Conservation (phyloP, 2,888 invertebrate genomes). For the Penaeus monodon region DNA sequence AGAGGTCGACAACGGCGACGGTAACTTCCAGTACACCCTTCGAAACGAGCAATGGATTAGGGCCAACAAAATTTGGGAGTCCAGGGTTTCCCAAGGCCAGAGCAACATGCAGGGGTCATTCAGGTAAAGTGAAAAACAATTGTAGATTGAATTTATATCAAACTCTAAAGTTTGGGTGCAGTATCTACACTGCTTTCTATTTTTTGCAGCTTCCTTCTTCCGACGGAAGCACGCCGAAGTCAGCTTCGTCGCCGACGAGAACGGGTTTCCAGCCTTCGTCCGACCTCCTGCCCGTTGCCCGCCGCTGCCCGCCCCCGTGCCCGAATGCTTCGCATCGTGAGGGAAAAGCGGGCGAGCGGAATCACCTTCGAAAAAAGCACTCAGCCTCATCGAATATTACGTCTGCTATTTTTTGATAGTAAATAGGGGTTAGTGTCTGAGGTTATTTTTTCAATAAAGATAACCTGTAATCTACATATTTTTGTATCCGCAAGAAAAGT, state of each 20-base stretch:
- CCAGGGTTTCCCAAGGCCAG: constrained; percentile 11
- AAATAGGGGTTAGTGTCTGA: too few species aligned
- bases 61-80: not conserved
- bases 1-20: constrained; percentile 27
- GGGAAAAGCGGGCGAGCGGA: too few species aligned
- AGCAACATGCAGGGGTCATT: constrained; percentile 31
- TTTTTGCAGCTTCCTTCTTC: constrained; percentile 6
- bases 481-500: too few species aligned
- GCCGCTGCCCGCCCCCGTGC: constrained; percentile 5
- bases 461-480: too few species aligned
- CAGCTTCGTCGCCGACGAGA: constrained; percentile 20
- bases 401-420: too few species aligned
- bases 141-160: too few species aligned
- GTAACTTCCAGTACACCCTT: constrained; percentile 29
- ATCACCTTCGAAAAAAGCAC: too few species aligned
- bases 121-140: constrained; percentile 8
- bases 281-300: constrained; percentile 26
- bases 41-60: constrained; percentile 24
- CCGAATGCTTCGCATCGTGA: too few species aligned
- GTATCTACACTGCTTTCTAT: too few species aligned
- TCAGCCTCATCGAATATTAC: too few species aligned
- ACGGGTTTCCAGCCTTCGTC: constrained; percentile 18
- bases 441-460: too few species aligned
- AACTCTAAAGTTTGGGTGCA: too few species aligned
- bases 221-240: constrained; percentile 8